phyloP scores from a whole-genome alignment of 2,113 vertebrate species.

The Perca flavescens region DNA sequence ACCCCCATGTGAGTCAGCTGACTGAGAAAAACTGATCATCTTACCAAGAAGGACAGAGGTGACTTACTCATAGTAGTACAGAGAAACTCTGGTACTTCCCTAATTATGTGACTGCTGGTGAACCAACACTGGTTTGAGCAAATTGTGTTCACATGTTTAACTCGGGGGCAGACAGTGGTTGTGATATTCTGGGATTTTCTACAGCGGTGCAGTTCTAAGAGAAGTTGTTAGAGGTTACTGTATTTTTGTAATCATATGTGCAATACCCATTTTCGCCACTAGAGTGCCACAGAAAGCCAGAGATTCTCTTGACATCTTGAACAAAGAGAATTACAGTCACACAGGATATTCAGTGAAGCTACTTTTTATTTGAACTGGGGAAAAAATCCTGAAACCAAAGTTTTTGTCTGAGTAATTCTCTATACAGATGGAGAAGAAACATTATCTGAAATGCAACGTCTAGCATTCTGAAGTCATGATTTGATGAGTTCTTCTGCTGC shows the following conservation, averaged over 20 bases:
- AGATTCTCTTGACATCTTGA: constrained; percentile 7
- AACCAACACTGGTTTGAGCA: neutral
- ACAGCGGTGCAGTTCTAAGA: neutral
- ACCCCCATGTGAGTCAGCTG: constrained; percentile 39
- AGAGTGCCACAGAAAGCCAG: constrained; percentile 75
- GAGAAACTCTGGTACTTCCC: constrained; percentile 26
- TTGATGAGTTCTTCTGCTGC: neutral
- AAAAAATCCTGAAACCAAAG: neutral
- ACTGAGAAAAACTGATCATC: constrained; percentile 25
- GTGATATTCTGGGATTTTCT: neutral
- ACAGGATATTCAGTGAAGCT: constrained; percentile 14
- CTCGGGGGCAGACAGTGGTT: neutral
- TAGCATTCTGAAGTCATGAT: neutral
- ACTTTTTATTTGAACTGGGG: neutral
- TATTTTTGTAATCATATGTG: neutral
- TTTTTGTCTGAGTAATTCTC: neutral
- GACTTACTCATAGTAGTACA: constrained; percentile 6
- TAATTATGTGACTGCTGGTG: neutral
- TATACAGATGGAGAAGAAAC: neutral
- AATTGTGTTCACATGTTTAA: neutral
- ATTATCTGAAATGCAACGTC: neutral
- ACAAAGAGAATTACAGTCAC: constrained; percentile 42
- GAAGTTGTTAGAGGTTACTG: neutral
- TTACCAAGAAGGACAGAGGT: constrained; percentile 6
- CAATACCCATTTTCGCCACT: constrained; percentile 55